Conservation (phyloP, 2,797 vertebrate genomes). For the Helicolenus hilgendorfi region DNA sequence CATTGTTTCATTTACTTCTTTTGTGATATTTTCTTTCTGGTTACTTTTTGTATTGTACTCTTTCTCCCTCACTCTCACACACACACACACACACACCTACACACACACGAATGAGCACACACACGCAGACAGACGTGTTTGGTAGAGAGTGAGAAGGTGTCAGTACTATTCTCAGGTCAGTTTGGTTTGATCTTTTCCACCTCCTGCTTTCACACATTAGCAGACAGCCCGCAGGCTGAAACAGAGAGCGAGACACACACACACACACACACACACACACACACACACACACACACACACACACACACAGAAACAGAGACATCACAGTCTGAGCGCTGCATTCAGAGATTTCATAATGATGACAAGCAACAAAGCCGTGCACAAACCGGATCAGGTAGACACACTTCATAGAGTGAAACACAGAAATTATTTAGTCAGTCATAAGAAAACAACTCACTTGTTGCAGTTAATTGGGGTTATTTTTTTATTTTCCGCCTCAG, state of each 20-base stretch:
- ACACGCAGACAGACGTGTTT: slow-evolving; percentile 41
- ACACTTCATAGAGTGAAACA: not conserved
- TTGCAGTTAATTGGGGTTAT: slow-evolving; percentile 28
- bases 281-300: not conserved
- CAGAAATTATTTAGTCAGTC: not conserved
- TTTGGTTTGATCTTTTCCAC: slow-evolving; percentile 87
- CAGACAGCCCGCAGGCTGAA: slow-evolving; percentile 71
- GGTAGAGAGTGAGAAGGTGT: slow-evolving; percentile 80
- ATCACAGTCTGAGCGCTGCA: slow-evolving; percentile 43
- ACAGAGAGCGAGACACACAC: slow-evolving; percentile 44
- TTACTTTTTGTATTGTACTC: not conserved
- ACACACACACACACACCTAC: not conserved
- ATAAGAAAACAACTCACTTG: slow-evolving; percentile 17
- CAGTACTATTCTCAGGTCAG: slow-evolving; percentile 84
- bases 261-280: slow-evolving; percentile 1
- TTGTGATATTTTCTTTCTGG: not conserved
- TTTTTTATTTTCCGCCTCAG: slow-evolving; percentile 10
- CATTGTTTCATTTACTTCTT: not conserved
- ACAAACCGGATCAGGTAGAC: slow-evolving; percentile 16
- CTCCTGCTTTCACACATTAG: slow-evolving; percentile 86
- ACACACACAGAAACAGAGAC: slow-evolving; percentile 23
- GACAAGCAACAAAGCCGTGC: slow-evolving; percentile 29
- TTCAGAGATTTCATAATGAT: slow-evolving; percentile 44
- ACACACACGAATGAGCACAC: slow-evolving; percentile 10
- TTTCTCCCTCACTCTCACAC: not conserved